phyloP scores from a whole-genome alignment of 1,140 invertebrate species.

The Meloidogyne floridensis region DNA sequence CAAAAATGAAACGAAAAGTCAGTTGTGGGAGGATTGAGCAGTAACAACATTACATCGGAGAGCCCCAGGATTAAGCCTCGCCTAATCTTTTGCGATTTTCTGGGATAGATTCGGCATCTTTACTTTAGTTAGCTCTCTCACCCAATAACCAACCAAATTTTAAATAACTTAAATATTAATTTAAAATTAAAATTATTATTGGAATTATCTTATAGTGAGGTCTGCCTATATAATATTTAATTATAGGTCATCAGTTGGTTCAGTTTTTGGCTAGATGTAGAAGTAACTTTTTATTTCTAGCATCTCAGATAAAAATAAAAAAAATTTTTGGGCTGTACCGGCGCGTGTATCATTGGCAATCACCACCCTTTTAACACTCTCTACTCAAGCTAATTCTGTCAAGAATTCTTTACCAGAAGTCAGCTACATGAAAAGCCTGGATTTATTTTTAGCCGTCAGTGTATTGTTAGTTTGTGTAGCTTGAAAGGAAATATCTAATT shows the following conservation, averaged over 20 bases:
- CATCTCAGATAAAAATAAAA: not conserved
- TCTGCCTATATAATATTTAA: too few relatives aligned
- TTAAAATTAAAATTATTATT: too few relatives aligned
- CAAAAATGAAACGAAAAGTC: too few relatives aligned
- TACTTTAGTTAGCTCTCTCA: too few relatives aligned
- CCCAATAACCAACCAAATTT: too few relatives aligned
- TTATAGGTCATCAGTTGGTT: conserved; percentile 77
- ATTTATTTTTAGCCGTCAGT: conserved; percentile 44
- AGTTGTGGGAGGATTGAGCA: too few relatives aligned
- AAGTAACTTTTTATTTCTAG: conserved; percentile 66
- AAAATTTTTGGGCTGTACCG: conserved; percentile 70
- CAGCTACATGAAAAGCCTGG: conserved; percentile 56
- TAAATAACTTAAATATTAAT: too few relatives aligned
- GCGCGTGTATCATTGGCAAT: conserved; percentile 80
- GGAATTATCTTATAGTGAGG: too few relatives aligned
- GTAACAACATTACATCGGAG: too few relatives aligned
- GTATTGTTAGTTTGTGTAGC: conserved; percentile 33
- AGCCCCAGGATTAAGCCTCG: too few relatives aligned
- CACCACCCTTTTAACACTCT: conserved; percentile 72
- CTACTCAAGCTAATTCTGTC: conserved; percentile 58
- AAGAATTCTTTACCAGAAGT: conserved; percentile 51
- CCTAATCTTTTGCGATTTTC: too few relatives aligned
- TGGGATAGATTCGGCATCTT: too few relatives aligned
- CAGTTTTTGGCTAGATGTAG: conserved; percentile 74
- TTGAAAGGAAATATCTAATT: not conserved